Conservation (phyloP, 2,888 invertebrate genomes). For the Calephelis perditalis region DNA sequence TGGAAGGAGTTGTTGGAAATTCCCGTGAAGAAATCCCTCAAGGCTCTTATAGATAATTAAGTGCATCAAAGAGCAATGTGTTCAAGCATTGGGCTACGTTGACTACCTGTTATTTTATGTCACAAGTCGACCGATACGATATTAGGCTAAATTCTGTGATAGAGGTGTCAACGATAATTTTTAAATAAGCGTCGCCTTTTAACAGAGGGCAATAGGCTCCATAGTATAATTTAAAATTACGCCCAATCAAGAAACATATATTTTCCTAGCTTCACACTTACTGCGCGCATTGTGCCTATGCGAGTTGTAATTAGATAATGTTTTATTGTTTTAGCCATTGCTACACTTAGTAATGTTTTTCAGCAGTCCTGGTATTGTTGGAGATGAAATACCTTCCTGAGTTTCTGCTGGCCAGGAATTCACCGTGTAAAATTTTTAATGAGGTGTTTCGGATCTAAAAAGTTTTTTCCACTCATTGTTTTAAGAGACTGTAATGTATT, state of each 20-base stretch:
- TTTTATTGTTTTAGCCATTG: slow-evolving; percentile 55
- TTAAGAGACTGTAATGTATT: slow-evolving; percentile 55
- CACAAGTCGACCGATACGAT: slow-evolving; percentile 49
- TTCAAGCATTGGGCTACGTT: slow-evolving; percentile 39
- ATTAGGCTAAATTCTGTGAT: slow-evolving; percentile 54
- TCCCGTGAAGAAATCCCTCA: slow-evolving; percentile 59
- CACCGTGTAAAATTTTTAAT: slow-evolving; percentile 28
- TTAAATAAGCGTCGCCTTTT: slow-evolving; percentile 23
- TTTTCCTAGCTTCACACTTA: slow-evolving; percentile 65
- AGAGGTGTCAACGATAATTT: slow-evolving; percentile 26
- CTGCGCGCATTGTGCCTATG: slow-evolving; percentile 62
- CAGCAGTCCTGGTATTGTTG: slow-evolving; percentile 54
- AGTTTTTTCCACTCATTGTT: slow-evolving; percentile 37
- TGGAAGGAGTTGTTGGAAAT: slow-evolving; percentile 66
- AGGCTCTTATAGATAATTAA: slow-evolving; percentile 53
- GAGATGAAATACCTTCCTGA: slow-evolving; percentile 19
- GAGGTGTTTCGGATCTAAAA: slow-evolving; percentile 35
- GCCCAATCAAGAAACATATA: slow-evolving; percentile 52
- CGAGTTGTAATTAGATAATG: slow-evolving; percentile 57
- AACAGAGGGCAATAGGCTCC: slow-evolving; percentile 47
- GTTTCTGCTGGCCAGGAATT: slow-evolving; percentile 46
- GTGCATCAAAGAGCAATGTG: slow-evolving; percentile 45
- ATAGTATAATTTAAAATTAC: slow-evolving; percentile 53
- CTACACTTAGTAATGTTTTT: slow-evolving; percentile 38
- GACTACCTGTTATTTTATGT: slow-evolving; percentile 51